phyloP scores from a whole-genome alignment of 2,113 vertebrate genomes.

The Eublepharis macularius region DNA sequence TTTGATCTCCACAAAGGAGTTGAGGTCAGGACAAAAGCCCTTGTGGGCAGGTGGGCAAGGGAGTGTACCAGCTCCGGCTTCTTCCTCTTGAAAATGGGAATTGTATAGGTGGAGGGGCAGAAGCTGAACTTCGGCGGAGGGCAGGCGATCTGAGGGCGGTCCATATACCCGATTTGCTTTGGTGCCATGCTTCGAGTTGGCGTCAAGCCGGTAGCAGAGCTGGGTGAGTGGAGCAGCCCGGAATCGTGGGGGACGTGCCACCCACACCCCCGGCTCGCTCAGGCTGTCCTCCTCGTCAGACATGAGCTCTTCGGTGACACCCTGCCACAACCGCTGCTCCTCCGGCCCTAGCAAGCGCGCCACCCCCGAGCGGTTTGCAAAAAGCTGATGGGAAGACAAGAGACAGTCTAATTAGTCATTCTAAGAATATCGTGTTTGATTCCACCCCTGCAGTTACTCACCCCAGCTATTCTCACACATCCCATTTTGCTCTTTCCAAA shows the following conservation, averaged over 20 bases:
- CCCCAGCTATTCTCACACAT: background rate
- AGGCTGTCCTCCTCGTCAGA: constrained; percentile 77
- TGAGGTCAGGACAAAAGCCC: constrained; percentile 66
- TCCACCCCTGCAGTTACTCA: background rate
- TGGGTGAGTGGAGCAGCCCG: constrained; percentile 68
- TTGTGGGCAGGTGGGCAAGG: constrained; percentile 40
- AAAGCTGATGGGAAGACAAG: constrained; percentile 58
- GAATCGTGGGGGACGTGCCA: constrained; percentile 73
- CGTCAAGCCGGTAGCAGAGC: constrained; percentile 75
- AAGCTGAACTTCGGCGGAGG: constrained; percentile 68
- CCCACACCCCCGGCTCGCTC: constrained; percentile 74
- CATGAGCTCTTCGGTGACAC: constrained; percentile 77
- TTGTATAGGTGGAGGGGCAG: constrained; percentile 71
- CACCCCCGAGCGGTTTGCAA: constrained; percentile 74
- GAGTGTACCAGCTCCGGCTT: background rate
- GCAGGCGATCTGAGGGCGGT: constrained; percentile 71
- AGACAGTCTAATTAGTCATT: background rate
- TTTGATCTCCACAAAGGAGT: constrained; percentile 72
- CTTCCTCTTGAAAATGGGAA: constrained; percentile 64
- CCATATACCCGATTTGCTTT: constrained; percentile 73
- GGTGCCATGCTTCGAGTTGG: constrained; percentile 74
- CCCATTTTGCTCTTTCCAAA: background rate
- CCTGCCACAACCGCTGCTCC: constrained; percentile 72
- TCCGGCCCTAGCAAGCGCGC: constrained; percentile 68
- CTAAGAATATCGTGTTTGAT: background rate